Conservation (phyloP, 2,888 invertebrate genomes). For the Frankliniella intonsa region DNA sequence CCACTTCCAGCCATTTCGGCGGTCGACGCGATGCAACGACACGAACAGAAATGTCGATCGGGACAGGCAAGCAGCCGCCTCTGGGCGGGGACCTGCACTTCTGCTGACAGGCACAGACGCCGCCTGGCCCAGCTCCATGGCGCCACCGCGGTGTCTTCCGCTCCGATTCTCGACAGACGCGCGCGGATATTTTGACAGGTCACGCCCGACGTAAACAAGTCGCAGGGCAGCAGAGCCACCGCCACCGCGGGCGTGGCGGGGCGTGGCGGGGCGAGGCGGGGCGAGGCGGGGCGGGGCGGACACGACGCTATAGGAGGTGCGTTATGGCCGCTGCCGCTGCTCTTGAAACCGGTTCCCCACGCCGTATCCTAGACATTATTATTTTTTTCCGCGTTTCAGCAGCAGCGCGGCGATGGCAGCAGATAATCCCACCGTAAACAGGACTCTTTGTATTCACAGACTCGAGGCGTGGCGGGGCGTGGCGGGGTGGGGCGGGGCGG, state of each 20-base stretch:
- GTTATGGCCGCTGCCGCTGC: neutral
- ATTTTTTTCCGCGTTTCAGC: neutral
- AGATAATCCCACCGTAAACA: neutral
- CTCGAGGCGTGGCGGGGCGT: neutral
- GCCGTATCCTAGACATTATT: neutral
- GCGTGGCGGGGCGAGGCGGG: too few relatives aligned
- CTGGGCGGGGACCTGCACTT: neutral
- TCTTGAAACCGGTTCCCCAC: neutral
- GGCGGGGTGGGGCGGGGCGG: neutral
- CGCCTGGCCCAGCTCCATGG: too few relatives aligned
- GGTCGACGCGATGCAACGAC: neutral
- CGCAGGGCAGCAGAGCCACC: too few relatives aligned
- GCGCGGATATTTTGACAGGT: too few relatives aligned
- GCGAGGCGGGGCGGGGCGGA: too few relatives aligned
- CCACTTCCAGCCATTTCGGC: neutral
- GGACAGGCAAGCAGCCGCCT: neutral
- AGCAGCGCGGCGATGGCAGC: neutral
- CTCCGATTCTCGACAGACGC: too few relatives aligned
- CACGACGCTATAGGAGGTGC: neutral
- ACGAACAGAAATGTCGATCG: neutral
- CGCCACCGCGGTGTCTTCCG: too few relatives aligned
- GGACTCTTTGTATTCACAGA: neutral
- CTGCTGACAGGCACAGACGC: too few relatives aligned
- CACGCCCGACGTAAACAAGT: too few relatives aligned
- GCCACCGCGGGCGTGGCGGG: too few relatives aligned